A percentile compares a stretch with the other conserved stretches of the same genome.
Evolutionary conservation across 2,113 vertebrate species (phyloP).

Genomic region (Camelus bactrianus): DNA sequence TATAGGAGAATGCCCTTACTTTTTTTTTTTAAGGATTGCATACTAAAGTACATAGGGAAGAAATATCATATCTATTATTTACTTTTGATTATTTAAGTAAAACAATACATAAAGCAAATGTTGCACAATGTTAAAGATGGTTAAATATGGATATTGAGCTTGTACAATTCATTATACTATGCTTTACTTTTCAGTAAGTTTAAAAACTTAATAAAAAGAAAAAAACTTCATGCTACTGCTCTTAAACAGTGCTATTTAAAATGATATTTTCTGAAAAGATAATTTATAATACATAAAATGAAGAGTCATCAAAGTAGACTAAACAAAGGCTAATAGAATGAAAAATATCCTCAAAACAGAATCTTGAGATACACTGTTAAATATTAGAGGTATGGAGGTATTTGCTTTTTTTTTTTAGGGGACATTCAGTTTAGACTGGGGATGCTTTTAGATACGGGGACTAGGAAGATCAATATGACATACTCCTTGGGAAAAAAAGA

Average conservation of each 20-base stretch:
- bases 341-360: not conserved
- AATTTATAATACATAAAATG: not conserved
- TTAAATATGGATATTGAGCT: not conserved
- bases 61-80: not conserved
- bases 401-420: not conserved
- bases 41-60: not conserved
- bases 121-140: constrained; percentile 25
- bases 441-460: not conserved
- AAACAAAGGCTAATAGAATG: not conserved
- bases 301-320: not conserved
- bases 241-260: not conserved
- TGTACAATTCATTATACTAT: not conserved
- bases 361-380: not conserved
- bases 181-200: constrained; percentile 33
- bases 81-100: constrained; percentile 1
- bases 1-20: not conserved
- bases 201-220: not conserved
- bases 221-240: not conserved
- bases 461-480: not conserved
- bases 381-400: not conserved
- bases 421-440: not conserved
- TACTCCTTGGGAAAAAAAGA: not conserved
- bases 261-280: constrained; percentile 27
- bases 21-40: not conserved
- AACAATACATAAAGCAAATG: not conserved